A percentile compares a stretch with the other conserved stretches of the same genome.
Conservation (phyloP, 2,797 vertebrate genomes). For the Nannoperca obscura region DNA sequence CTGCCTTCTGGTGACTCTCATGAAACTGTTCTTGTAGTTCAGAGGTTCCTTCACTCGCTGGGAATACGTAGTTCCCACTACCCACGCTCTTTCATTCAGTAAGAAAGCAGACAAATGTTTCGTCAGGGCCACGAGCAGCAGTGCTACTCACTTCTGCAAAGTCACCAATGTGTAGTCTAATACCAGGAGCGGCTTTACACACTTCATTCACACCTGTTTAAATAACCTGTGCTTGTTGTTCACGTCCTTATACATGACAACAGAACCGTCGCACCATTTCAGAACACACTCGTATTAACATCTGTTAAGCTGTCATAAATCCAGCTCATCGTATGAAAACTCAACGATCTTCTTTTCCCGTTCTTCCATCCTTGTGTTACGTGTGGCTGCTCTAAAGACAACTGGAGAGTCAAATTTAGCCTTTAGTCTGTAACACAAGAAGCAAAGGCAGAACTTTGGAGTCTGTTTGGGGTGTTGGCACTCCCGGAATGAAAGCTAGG, state of each 20-base stretch:
- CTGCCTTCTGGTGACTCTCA: constrained; percentile 23
- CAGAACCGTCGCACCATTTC: no score
- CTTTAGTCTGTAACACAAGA: constrained; percentile 20
- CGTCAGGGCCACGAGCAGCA: constrained; percentile 13
- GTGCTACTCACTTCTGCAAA: constrained; percentile 18
- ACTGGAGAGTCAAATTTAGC: constrained; percentile 6
- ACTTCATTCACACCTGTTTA: not conserved
- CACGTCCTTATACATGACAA: not conserved
- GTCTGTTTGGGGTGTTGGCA: constrained; percentile 64
- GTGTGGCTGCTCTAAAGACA: not conserved
- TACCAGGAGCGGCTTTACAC: not conserved
- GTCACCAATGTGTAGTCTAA: not conserved
- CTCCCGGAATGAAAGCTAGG: constrained; percentile 25
- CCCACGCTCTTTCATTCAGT: not conserved
- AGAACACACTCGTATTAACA: not conserved
- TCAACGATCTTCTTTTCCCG: not conserved
- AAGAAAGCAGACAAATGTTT: not conserved
- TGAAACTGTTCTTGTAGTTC: constrained; percentile 23
- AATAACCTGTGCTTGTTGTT: not conserved
- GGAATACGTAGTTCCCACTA: not conserved
- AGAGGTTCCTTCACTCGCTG: not conserved
- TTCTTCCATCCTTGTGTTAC: not conserved
- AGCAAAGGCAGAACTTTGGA: constrained; percentile 37
- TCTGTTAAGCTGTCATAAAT: not conserved
- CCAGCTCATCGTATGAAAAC: not conserved